These are phyloP conservation scores for Solenopsis fugax DNA, from an alignment of 1,140 invertebrate genomes.

Conservation along the genomic window DNA sequence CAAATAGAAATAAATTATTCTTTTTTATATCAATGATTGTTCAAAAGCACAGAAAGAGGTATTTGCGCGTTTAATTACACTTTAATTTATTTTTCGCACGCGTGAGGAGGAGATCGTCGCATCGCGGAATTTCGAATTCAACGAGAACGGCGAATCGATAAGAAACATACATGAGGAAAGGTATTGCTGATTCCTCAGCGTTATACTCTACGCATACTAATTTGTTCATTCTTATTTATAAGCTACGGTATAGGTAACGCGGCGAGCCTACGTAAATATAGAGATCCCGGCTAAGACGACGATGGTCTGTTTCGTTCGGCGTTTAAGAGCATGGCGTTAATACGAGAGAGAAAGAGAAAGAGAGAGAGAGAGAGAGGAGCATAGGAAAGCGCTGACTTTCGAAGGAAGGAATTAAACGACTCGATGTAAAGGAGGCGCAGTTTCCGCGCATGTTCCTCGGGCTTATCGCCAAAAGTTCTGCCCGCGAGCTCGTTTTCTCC, in stretches of 20 bases:
- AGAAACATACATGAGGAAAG: background rate
- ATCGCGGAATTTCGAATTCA: slow-evolving; percentile 24
- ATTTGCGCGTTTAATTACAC: slow-evolving; percentile 15
- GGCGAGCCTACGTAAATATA: slow-evolving; percentile 32
- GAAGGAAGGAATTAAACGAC: slow-evolving; percentile 56
- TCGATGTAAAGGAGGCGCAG: background rate
- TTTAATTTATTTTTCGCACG: background rate
- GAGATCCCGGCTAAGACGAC: background rate
- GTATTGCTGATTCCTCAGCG: slow-evolving; percentile 16
- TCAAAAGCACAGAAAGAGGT: background rate
- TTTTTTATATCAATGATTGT: background rate
- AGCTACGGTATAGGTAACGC: background rate
- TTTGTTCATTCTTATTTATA: slow-evolving; percentile 57
- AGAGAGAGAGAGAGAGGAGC: background rate
- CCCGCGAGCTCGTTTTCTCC: slow-evolving; percentile 4
- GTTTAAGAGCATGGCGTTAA: slow-evolving; percentile 30
- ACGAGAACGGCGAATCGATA: slow-evolving; percentile 15
- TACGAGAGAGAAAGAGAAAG: background rate
- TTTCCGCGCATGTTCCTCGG: slow-evolving; percentile 13
- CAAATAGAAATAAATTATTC: slow-evolving; percentile 9
- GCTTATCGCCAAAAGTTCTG: slow-evolving; percentile 65
- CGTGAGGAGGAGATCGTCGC: background rate
- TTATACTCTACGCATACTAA: slow-evolving; percentile 36
- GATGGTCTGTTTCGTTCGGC: background rate
- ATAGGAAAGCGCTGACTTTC: slow-evolving; percentile 5